Percentiles rank a stretch among this genome's conserved stretches.
These are phyloP conservation scores for Psittacula derbiana DNA, from an alignment of 2,797 vertebrate genomes.

Conservation along the genomic window DNA sequence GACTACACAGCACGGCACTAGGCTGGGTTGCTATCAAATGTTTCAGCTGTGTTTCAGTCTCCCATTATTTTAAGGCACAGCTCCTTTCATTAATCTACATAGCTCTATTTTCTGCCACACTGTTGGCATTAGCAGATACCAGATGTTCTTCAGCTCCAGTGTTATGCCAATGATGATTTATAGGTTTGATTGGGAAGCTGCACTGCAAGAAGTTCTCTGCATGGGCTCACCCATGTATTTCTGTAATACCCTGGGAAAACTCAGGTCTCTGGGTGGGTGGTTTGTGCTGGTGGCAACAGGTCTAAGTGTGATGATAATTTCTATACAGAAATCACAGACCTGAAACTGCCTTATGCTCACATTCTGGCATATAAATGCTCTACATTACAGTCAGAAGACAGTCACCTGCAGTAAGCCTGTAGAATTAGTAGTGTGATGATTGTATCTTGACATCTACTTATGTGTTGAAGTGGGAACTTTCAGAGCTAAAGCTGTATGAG, in stretches of 20 bases:
- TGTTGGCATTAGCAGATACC: neutral
- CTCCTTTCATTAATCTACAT: neutral
- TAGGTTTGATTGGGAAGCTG: neutral
- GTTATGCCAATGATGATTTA: neutral
- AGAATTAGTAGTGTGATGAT: neutral
- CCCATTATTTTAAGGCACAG: neutral
- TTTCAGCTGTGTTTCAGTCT: neutral
- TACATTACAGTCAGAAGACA: neutral
- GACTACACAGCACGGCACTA: neutral
- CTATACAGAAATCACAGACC: conserved; percentile 6
- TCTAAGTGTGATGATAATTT: neutral
- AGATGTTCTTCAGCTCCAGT: neutral
- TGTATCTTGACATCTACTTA: neutral
- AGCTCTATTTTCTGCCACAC: neutral
- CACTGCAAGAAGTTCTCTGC: neutral
- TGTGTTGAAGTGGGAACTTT: neutral
- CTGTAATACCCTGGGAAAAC: neutral
- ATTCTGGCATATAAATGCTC: neutral
- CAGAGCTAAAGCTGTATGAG: neutral
- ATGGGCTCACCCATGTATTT: neutral
- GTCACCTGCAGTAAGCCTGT: neutral
- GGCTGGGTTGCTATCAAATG: neutral
- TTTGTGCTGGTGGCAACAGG: conserved; percentile 33
- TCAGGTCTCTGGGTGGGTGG: neutral
- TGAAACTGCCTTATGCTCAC: conserved; percentile 10